Evolutionary conservation across 2,113 vertebrate species (phyloP).

Genomic region (Thamnaconus septentrionalis): DNA sequence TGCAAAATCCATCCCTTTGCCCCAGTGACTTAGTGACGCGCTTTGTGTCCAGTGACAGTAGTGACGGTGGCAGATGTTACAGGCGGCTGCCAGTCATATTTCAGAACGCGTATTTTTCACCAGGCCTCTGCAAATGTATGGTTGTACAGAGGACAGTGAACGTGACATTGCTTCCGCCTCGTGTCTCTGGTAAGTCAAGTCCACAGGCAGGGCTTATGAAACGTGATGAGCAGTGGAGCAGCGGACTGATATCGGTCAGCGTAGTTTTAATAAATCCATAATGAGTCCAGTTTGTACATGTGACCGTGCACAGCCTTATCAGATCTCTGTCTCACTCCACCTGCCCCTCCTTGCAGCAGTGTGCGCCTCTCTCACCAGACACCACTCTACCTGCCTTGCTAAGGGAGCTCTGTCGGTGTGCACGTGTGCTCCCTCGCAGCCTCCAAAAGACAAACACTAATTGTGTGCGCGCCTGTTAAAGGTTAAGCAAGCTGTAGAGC

Average conservation of each 20-base stretch:
- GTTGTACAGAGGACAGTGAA: constrained; percentile 6
- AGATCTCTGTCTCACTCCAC: constrained; percentile 2
- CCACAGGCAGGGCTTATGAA: constrained; percentile 43
- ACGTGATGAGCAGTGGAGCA: constrained; percentile 40
- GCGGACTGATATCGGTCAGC: constrained; percentile 13
- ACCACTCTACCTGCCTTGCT: background rate
- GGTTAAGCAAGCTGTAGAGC: constrained; percentile 38
- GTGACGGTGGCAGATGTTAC: constrained; percentile 30
- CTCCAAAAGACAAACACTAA: constrained; percentile 8
- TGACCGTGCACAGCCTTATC: constrained; percentile 12
- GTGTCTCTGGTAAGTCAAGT: constrained; percentile 52
- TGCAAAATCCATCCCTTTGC: constrained; percentile 40
- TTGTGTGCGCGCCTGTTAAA: constrained; percentile 17
- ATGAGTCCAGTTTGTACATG: constrained; percentile 16
- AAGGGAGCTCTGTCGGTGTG: background rate
- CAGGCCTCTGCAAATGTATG: background rate
- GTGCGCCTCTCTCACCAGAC: constrained; percentile 3
- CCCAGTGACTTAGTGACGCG: constrained; percentile 12
- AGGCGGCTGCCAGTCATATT: constrained; percentile 19
- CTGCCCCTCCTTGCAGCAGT: background rate
- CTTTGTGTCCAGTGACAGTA: constrained; percentile 32
- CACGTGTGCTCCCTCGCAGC: background rate
- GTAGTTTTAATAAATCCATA: constrained; percentile 39
- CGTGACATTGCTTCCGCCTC: constrained; percentile 9
- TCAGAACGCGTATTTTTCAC: constrained; percentile 48